These are phyloP conservation scores for Copsychus sechellarum DNA, from an alignment of 2,113 vertebrate genomes.

Conservation along the genomic window DNA sequence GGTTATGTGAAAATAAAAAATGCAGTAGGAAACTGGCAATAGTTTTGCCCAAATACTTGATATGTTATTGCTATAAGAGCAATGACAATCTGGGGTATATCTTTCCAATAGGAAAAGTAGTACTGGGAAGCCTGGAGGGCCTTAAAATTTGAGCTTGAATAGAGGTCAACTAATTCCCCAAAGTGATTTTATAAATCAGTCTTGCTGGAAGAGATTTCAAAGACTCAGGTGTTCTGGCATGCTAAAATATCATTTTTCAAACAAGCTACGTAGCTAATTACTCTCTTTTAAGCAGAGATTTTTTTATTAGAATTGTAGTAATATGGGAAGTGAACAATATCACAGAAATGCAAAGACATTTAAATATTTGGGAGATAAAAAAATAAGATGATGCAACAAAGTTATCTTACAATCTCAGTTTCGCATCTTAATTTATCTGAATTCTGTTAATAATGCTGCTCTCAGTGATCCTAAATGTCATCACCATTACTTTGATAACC, in stretches of 20 bases:
- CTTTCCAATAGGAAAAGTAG: neutral
- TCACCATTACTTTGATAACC: neutral
- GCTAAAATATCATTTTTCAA: neutral
- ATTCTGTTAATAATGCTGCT: neutral
- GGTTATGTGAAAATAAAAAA: neutral
- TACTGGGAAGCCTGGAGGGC: neutral
- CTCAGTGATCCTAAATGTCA: neutral
- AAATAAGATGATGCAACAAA: neutral
- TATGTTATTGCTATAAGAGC: neutral
- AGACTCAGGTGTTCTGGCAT: neutral
- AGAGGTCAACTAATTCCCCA: neutral
- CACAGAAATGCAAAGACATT: neutral
- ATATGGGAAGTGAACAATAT: neutral
- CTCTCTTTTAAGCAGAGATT: neutral
- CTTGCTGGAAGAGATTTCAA: neutral
- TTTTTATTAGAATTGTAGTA: neutral
- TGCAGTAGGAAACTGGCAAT: neutral
- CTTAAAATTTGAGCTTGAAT: neutral
- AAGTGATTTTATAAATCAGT: neutral
- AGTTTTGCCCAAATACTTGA: neutral
- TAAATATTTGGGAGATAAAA: neutral
- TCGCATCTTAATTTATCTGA: neutral
- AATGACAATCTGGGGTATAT: neutral
- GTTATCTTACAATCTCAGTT: neutral
- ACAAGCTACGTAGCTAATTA: neutral